A percentile compares a stretch with the other conserved stretches of the same genome.
Conservation (phyloP, 2,888 invertebrate genomes). For the Scelioninae gen. 1 region DNA sequence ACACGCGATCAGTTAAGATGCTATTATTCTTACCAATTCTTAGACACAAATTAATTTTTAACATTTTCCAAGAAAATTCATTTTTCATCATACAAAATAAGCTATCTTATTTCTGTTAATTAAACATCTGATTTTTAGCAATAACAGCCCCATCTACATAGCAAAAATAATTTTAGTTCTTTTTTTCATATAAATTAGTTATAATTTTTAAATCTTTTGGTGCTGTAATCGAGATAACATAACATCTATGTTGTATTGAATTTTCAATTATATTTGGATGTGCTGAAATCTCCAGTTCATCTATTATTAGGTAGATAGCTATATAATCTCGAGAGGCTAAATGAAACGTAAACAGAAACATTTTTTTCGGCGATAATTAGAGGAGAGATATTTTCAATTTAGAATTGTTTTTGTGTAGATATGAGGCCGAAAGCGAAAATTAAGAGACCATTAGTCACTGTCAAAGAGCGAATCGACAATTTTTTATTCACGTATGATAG, state of each 20-base stretch:
- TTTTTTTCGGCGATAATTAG: slow-evolving; percentile 7
- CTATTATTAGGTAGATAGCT: slow-evolving; percentile 8
- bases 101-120: no score
- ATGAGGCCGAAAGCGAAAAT: background rate
- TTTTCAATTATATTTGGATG: slow-evolving; percentile 7
- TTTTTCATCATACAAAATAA: background rate
- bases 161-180: no score
- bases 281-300: slow-evolving; percentile 21
- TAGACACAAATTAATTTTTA: no score
- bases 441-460: background rate
- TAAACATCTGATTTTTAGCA: no score
- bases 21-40: no score
- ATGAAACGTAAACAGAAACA: background rate
- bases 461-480: background rate
- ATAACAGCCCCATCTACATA: no score
- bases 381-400: background rate
- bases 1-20: slow-evolving; percentile 14
- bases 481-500: background rate
- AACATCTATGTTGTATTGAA: slow-evolving; percentile 23
- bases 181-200: no score
- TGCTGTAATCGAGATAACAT: background rate
- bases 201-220: no score
- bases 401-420: background rate
- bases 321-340: slow-evolving; percentile 10
- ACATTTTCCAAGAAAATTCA: background rate